phyloP scores from a whole-genome alignment of 2,888 invertebrate species.

The Dolomedes plantarius region DNA sequence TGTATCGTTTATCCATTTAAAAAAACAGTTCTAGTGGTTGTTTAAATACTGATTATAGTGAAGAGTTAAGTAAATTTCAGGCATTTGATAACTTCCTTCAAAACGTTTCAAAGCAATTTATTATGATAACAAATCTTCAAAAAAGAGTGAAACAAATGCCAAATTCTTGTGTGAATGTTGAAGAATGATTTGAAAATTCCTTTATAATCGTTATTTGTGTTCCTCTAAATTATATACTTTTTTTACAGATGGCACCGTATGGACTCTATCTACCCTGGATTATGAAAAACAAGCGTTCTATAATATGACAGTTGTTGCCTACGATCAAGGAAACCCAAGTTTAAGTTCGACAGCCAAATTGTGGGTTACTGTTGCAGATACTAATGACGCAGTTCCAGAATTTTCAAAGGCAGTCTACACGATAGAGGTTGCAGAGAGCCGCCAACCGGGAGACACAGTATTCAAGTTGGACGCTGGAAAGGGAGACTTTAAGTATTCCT shows the following conservation, averaged over 20 bases:
- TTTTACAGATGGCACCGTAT: conserved; percentile 86
- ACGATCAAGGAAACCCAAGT: conserved; percentile 90
- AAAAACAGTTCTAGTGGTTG: too few relatives aligned
- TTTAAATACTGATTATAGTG: too few relatives aligned
- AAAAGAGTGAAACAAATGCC: too few relatives aligned
- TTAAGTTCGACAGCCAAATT: conserved; percentile 84
- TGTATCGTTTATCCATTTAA: too few relatives aligned
- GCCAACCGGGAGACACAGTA: conserved; percentile 74
- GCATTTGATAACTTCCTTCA: too few relatives aligned
- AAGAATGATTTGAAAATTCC: too few relatives aligned
- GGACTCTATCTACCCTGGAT: conserved; percentile 84
- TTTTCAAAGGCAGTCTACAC: conserved; percentile 75
- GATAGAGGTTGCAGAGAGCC: conserved; percentile 74
- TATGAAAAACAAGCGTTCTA: conserved; percentile 83
- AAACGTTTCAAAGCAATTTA: too few relatives aligned
- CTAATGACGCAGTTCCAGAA: conserved; percentile 74
- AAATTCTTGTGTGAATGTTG: too few relatives aligned
- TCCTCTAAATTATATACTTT: too few relatives aligned
- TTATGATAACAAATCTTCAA: too few relatives aligned
- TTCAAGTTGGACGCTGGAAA: conserved; percentile 75
- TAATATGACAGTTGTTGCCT: conserved; percentile 88
- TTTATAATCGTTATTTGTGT: too few relatives aligned
- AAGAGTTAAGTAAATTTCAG: too few relatives aligned
- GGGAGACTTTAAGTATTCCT: conserved; percentile 74
- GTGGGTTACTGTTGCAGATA: conserved; percentile 76